Conservation (phyloP, 2,113 vertebrate genomes). For the Nicator chloris region DNA sequence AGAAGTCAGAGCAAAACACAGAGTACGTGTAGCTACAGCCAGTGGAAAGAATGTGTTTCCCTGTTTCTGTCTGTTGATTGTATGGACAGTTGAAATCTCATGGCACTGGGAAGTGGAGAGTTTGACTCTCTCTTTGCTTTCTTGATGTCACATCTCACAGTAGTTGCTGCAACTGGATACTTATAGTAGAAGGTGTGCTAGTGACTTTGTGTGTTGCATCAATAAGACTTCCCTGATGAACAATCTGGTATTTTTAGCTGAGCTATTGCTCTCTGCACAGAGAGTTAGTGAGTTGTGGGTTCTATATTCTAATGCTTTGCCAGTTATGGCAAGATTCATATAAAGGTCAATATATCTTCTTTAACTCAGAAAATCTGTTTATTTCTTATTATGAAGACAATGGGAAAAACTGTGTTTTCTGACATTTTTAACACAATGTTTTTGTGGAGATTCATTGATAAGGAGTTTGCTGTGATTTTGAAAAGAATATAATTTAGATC, state of each 20-base stretch:
- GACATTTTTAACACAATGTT: not conserved
- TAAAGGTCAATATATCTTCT: constrained; percentile 4
- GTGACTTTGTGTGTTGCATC: not conserved
- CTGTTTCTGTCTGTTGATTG: not conserved
- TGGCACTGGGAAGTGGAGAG: not conserved
- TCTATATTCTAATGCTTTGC: not conserved
- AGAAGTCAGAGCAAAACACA: not conserved
- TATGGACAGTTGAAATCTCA: not conserved
- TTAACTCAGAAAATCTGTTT: constrained; percentile 50
- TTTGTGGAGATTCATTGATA: not conserved
- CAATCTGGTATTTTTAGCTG: not conserved
- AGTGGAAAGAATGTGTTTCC: not conserved
- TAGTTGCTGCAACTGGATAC: not conserved
- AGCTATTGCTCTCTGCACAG: not conserved
- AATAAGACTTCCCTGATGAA: not conserved
- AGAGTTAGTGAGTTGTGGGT: not conserved
- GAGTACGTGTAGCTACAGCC: not conserved
- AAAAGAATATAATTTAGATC: not conserved
- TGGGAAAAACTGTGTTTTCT: constrained; percentile 18
- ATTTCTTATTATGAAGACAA: constrained; percentile 41
- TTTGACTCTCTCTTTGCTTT: not conserved
- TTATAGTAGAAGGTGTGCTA: not conserved
- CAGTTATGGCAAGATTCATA: not conserved
- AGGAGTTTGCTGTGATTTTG: constrained; percentile 12
- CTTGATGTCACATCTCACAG: not conserved